A percentile compares a stretch with the other conserved stretches of the same genome.
These are phyloP conservation scores for Oryzias celebensis DNA, from an alignment of 2,113 vertebrate species.

Conservation along the genomic window DNA sequence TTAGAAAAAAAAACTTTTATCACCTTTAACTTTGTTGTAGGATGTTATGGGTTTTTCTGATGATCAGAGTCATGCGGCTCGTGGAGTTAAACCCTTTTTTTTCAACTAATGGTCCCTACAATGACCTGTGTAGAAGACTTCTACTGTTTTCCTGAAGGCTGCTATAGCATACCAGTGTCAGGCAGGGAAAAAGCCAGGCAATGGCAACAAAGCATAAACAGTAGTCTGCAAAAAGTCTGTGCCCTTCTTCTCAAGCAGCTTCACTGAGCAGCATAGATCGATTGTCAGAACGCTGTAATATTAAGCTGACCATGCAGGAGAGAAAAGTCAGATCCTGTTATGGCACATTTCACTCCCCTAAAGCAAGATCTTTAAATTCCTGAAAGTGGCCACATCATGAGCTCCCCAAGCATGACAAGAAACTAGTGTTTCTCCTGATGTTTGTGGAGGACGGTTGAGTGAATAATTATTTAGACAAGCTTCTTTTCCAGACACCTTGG, in stretches of 20 bases:
- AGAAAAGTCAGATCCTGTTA: constrained; percentile 34
- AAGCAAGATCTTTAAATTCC: constrained; percentile 25
- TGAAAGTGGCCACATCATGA: constrained; percentile 15
- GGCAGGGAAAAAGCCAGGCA: constrained; percentile 31
- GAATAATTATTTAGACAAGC: constrained; percentile 51
- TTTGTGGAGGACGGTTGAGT: constrained; percentile 15
- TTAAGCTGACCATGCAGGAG: constrained; percentile 20
- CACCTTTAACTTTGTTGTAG: constrained; percentile 28
- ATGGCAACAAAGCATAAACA: constrained; percentile 47
- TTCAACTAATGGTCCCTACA: constrained; percentile 51
- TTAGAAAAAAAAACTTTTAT: not conserved
- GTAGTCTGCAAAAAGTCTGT: constrained; percentile 42
- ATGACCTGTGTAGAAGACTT: constrained; percentile 50
- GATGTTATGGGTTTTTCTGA: constrained; percentile 46
- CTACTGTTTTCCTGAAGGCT: constrained; percentile 7
- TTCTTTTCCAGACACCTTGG: constrained; percentile 48
- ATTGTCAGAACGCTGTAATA: constrained; percentile 48
- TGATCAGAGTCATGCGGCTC: constrained; percentile 6
- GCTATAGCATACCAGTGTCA: constrained; percentile 50
- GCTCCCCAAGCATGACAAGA: constrained; percentile 15
- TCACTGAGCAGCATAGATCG: constrained; percentile 39
- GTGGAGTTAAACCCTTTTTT: constrained; percentile 29
- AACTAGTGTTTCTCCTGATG: constrained; percentile 5
- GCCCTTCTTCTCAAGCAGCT: constrained; percentile 45
- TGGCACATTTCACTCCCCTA: not conserved